Evolutionary conservation across 2,888 invertebrate species (phyloP).

Genomic region (Parapristionchus giblindavisi): DNA sequence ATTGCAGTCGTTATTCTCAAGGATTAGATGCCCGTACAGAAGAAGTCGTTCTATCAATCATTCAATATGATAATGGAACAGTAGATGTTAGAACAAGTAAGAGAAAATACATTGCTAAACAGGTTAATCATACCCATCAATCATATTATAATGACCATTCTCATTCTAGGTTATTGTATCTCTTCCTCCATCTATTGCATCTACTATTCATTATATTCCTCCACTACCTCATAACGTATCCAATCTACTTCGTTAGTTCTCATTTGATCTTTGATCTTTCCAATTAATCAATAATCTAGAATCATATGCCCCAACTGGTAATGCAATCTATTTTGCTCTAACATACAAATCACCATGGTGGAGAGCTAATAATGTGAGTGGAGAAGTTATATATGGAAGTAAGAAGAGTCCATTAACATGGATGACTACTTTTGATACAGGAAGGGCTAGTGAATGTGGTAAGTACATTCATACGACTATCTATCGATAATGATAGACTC

Average conservation of each 20-base stretch:
- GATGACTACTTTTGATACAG: slow-evolving; percentile 59
- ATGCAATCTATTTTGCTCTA: slow-evolving; percentile 59
- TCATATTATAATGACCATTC: neutral
- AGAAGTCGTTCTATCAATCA: slow-evolving; percentile 11
- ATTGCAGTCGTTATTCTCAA: slow-evolving; percentile 5
- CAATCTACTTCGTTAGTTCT: slow-evolving; percentile 24
- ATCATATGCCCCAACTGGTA: slow-evolving; percentile 52
- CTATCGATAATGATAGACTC: too few species aligned
- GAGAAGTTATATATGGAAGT: slow-evolving; percentile 42
- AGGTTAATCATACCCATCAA: neutral
- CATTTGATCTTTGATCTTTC: neutral
- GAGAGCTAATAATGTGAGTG: slow-evolving; percentile 51
- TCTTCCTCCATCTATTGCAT: slow-evolving; percentile 48
- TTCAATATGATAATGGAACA: slow-evolving; percentile 11
- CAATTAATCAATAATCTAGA: slow-evolving; percentile 42
- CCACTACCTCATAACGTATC: slow-evolving; percentile 35
- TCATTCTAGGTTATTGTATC: slow-evolving; percentile 51
- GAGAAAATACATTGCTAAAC: slow-evolving; percentile 7
- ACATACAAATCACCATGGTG: slow-evolving; percentile 55
- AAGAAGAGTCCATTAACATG: slow-evolving; percentile 45
- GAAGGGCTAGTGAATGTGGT: slow-evolving; percentile 49
- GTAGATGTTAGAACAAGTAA: slow-evolving; percentile 5
- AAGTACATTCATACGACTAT: too few species aligned
- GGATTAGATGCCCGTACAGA: neutral
- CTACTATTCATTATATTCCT: slow-evolving; percentile 49